Conservation (phyloP, 2,113 vertebrate genomes). For the Nematolebias whitei region DNA sequence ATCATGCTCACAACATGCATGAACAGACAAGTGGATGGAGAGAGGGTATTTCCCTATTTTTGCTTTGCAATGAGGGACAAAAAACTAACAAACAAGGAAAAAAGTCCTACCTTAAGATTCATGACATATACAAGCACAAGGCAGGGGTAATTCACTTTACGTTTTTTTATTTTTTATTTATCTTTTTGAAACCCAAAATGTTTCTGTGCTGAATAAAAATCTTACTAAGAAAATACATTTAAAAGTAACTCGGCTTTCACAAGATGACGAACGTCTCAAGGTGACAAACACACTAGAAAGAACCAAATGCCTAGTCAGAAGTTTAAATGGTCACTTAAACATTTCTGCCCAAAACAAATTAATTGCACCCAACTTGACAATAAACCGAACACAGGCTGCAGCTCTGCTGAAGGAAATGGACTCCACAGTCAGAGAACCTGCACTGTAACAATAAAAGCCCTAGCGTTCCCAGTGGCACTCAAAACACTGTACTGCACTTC, state of each 20-base stretch:
- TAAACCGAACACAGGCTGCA: conserved; percentile 45
- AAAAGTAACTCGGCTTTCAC: neutral
- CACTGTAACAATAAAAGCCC: conserved; percentile 56
- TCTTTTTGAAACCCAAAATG: conserved; percentile 8
- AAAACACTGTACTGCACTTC: conserved; percentile 46
- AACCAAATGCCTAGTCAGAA: conserved; percentile 14
- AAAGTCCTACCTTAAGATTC: conserved; percentile 48
- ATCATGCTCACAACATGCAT: too few species aligned
- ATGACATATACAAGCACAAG: conserved; percentile 29
- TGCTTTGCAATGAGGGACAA: too few species aligned
- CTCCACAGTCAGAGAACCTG: conserved; percentile 47
- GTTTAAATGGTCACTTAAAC: conserved; percentile 15
- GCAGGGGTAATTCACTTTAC: conserved; percentile 37
- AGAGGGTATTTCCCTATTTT: too few species aligned
- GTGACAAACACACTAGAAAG: conserved; percentile 21
- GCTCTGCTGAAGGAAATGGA: conserved; percentile 36
- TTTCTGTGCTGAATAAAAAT: conserved; percentile 7
- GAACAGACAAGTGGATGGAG: too few species aligned
- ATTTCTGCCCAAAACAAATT: conserved; percentile 40
- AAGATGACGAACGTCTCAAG: conserved; percentile 10
- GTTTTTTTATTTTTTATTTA: conserved; percentile 2
- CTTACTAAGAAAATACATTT: too few species aligned
- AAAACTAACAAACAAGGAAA: conserved; percentile 5
- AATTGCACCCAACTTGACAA: conserved; percentile 44
- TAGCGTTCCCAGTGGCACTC: conserved; percentile 37